These are phyloP conservation scores for Spinibarbus caldwelli DNA, from an alignment of 2,797 vertebrate species.

Conservation along the genomic window DNA sequence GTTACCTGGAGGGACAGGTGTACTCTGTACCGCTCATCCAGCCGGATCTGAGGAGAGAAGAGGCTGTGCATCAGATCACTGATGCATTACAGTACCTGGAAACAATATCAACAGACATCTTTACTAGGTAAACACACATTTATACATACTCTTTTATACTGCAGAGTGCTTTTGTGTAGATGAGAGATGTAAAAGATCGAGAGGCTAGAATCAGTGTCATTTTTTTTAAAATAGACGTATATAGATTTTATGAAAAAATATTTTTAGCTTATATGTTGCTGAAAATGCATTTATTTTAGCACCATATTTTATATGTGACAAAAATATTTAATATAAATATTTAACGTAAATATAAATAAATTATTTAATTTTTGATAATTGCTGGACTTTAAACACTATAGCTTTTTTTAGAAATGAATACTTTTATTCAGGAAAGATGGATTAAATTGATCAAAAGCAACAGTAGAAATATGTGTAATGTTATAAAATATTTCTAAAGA, in stretches of 20 bases:
- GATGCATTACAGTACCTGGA: slow-evolving; percentile 87
- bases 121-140: slow-evolving; percentile 80
- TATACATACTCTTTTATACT: background rate
- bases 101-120: slow-evolving; percentile 89
- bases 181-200: background rate
- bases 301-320: background rate
- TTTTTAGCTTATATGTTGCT: background rate
- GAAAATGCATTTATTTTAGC: too few species aligned
- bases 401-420: background rate
- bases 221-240: too few species aligned
- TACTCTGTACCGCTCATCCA: slow-evolving; percentile 90
- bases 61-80: slow-evolving; percentile 88
- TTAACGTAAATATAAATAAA: too few species aligned
- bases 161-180: background rate
- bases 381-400: background rate
- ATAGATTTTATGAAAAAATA: background rate
- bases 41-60: slow-evolving; percentile 86
- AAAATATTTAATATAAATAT: background rate
- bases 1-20: slow-evolving; percentile 85
- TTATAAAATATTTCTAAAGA: background rate
- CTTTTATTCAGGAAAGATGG: background rate
- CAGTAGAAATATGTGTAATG: background rate
- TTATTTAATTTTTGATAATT: too few species aligned
- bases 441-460: background rate
- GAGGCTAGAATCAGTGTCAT: background rate